Conservation (phyloP, 1,140 invertebrate species). For the Apis mellifera region Amel_HAv3.1 CM009934.2:6973501-6974000, state of each 20-base stretch:
- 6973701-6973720: conserved; percentile 69
- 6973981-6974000: conserved; percentile 4
- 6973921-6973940: not conserved
- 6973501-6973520: conserved; percentile 12
- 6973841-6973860: conserved; percentile 81
- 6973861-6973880: conserved; percentile 36
- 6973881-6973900: conserved; percentile 20
- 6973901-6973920: conserved; percentile 12
- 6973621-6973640: conserved; percentile 71
- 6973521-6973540: conserved; percentile 5
- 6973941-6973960: not conserved
- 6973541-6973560: conserved; percentile 30
- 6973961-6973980: not conserved
- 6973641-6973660: conserved; percentile 62
- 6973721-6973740: conserved; percentile 82
- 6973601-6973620: conserved; percentile 74
- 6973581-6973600: conserved; percentile 78
- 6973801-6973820: conserved; percentile 90
- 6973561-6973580: conserved; percentile 75
- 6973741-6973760: conserved; percentile 89
- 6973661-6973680: conserved; percentile 59
- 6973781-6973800: conserved; percentile 91
- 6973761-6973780: conserved; percentile 90
- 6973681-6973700: conserved; percentile 56
- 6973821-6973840: conserved; percentile 85